A percentile compares a stretch with the other conserved stretches of the same genome.
Evolutionary conservation across 2,888 invertebrate genomes (phyloP).

Genomic region (Orchestes rusci): DNA sequence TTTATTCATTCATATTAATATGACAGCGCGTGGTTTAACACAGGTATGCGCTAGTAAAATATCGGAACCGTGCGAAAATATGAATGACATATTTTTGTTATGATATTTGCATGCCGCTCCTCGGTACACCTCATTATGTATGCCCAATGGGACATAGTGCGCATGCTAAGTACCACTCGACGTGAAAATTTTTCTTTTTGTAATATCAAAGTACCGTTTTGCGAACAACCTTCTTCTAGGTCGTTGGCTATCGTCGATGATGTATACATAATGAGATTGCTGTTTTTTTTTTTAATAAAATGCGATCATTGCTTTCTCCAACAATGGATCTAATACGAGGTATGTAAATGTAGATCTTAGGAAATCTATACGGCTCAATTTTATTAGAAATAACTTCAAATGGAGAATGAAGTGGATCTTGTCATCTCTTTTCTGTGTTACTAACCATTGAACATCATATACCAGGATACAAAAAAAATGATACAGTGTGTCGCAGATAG

Average conservation of each 20-base stretch:
- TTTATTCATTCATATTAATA: constrained; percentile 33
- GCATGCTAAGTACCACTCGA: constrained; percentile 25
- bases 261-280: neutral
- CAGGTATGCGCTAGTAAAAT: constrained; percentile 29
- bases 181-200: constrained; percentile 28
- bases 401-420: no score
- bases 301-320: neutral
- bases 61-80: constrained; percentile 36
- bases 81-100: constrained; percentile 37
- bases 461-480: no score
- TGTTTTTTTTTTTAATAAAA: neutral
- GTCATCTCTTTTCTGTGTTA: no score
- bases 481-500: no score
- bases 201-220: constrained; percentile 28
- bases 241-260: constrained; percentile 21
- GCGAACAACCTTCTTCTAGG: constrained; percentile 26
- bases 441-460: no score
- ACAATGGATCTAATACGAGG: neutral
- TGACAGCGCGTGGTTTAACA: constrained; percentile 30
- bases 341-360: neutral
- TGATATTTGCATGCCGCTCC: constrained; percentile 34
- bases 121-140: constrained; percentile 30
- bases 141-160: constrained; percentile 27
- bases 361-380: no score
- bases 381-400: no score